Evolutionary conservation across 2,113 vertebrate genomes (phyloP).

Genomic region (Calcarius ornatus): DNA sequence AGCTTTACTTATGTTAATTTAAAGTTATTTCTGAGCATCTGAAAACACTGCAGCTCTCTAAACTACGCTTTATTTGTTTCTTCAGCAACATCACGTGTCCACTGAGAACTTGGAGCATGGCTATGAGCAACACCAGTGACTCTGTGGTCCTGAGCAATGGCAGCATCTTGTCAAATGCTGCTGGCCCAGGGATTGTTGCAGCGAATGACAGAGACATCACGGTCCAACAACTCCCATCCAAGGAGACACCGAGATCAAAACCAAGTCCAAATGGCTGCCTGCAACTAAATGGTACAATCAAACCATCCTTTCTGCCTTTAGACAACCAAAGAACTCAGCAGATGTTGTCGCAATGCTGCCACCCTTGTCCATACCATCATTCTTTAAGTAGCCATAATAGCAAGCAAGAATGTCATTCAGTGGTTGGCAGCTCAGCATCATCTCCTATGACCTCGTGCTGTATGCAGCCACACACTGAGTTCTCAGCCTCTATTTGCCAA

Average conservation of each 20-base stretch:
- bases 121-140: slow-evolving; percentile 69
- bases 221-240: slow-evolving; percentile 42
- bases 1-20: not conserved
- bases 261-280: slow-evolving; percentile 76
- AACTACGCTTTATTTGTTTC: not conserved
- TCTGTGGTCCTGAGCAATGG: slow-evolving; percentile 73
- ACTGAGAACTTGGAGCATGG: slow-evolving; percentile 69
- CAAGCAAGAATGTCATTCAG: slow-evolving; percentile 78
- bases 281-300: slow-evolving; percentile 74
- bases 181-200: not conserved
- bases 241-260: slow-evolving; percentile 68
- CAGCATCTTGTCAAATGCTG: slow-evolving; percentile 57
- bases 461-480: slow-evolving; percentile 71
- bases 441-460: slow-evolving; percentile 70
- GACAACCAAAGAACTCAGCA: slow-evolving; percentile 76
- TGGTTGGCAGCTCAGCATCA: slow-evolving; percentile 52
- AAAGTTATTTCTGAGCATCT: not conserved
- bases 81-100: not conserved
- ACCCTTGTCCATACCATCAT: slow-evolving; percentile 81
- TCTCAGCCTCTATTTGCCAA: slow-evolving; percentile 76
- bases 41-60: not conserved
- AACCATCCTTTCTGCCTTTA: slow-evolving; percentile 72
- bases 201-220: slow-evolving; percentile 44
- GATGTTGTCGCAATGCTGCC: slow-evolving; percentile 71
- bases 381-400: slow-evolving; percentile 74